Percentiles rank a stretch among this genome's conserved stretches.
Evolutionary conservation across 37 sponge, comb jelly and placozoan species (phyloP).

Genomic region (Oscarella lobularis): DNA sequence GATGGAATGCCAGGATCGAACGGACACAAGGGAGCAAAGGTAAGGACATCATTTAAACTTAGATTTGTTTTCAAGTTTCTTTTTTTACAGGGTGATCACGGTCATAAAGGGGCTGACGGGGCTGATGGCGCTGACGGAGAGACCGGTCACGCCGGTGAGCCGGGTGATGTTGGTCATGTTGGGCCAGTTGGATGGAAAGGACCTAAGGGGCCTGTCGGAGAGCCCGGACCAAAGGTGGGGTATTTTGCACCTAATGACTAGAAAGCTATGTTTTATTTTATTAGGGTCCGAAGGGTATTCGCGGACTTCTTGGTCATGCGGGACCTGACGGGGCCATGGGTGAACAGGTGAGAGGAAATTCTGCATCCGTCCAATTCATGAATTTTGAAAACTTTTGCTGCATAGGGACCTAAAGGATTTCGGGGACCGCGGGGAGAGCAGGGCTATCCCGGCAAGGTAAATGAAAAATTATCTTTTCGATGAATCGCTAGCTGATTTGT

Average conservation of each 20-base stretch:
- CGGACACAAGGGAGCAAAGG: neutral
- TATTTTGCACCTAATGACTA: neutral
- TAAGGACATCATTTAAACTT: neutral
- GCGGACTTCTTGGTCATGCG: neutral
- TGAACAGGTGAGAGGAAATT: neutral
- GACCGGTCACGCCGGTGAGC: neutral
- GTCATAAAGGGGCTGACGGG: neutral
- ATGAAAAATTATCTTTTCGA: no score
- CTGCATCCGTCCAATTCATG: neutral
- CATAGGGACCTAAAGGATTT: neutral
- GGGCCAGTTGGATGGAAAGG: neutral
- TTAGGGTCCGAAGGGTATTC: conserved; percentile 1
- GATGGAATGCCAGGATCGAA: neutral
- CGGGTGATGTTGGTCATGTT: neutral
- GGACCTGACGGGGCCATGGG: neutral
- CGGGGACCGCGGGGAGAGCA: neutral
- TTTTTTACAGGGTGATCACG: neutral
- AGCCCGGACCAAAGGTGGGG: neutral
- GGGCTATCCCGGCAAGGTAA: neutral
- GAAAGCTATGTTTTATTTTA: neutral
- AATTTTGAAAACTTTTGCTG: no score
- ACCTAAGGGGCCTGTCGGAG: neutral
- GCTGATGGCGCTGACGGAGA: neutral
- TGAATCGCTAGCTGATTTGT: neutral
- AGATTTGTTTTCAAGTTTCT: neutral